Evolutionary conservation across 2,888 invertebrate genomes (phyloP).

Genomic region (Nineta flava): DNA sequence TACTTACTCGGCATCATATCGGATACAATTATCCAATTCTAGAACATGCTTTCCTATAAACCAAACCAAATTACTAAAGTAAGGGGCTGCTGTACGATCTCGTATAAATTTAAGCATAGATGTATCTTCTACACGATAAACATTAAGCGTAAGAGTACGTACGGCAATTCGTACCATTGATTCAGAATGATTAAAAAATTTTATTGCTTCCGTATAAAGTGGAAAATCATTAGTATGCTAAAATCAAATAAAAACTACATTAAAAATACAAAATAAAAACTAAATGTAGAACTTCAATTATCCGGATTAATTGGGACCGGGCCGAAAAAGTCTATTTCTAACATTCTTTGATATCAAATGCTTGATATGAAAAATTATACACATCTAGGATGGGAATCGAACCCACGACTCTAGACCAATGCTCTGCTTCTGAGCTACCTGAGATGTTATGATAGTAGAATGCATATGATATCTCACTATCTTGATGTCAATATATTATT

Average conservation of each 20-base stretch:
- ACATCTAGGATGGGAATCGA: too few species aligned
- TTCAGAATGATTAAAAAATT: conserved; percentile 97
- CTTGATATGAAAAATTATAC: too few species aligned
- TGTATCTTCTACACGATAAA: conserved; percentile 84
- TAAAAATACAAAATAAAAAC: too few species aligned
- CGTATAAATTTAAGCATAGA: conserved; percentile 92
- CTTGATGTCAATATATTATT: too few species aligned
- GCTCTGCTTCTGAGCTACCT: too few species aligned
- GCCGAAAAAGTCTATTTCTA: too few species aligned
- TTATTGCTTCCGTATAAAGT: conserved; percentile 95
- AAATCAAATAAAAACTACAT: conserved; percentile 22
- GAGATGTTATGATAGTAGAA: too few species aligned
- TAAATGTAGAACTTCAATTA: too few species aligned
- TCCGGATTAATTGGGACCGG: too few species aligned
- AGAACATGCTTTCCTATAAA: conserved; percentile 96
- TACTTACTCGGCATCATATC: conserved; percentile 89
- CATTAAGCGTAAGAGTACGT: conserved; percentile 90
- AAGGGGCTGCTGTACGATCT: conserved; percentile 93
- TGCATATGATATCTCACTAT: too few species aligned
- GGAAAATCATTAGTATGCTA: conserved; percentile 98
- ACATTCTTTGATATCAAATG: too few species aligned
- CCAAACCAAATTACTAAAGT: conserved; percentile 98
- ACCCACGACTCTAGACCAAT: too few species aligned
- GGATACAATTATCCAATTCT: conserved; percentile 86
- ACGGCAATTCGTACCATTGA: conserved; percentile 99